Conservation (phyloP, 2,888 invertebrate genomes). For the Stegophylla sp. region DNA sequence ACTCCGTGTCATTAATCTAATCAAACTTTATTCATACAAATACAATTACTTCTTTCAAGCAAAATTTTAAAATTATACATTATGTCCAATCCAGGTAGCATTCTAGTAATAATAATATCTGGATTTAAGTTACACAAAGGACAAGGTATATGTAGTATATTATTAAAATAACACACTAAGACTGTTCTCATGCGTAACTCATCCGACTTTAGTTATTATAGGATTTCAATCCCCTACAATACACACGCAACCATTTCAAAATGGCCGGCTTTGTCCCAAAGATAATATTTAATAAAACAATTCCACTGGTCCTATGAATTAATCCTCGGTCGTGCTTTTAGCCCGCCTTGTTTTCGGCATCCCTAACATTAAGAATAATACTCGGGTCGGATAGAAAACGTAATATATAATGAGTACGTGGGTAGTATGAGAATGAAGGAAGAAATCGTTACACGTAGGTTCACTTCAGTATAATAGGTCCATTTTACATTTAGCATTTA, state of each 20-base stretch:
- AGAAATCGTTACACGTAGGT: not conserved
- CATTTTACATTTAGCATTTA: not conserved
- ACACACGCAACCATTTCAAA: conserved; percentile 2
- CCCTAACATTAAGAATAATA: conserved; percentile 27
- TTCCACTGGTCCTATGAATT: conserved; percentile 27
- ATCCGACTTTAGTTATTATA: conserved; percentile 24
- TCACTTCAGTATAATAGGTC: not conserved
- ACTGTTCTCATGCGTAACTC: conserved; percentile 18
- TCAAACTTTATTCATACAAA: too few relatives aligned
- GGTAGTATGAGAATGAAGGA: not conserved
- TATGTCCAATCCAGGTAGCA: not conserved
- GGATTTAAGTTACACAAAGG: not conserved
- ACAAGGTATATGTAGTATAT: not conserved
- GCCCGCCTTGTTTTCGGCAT: conserved; percentile 8
- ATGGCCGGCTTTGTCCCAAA: conserved; percentile 17
- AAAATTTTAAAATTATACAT: too few relatives aligned
- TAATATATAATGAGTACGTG: not conserved
- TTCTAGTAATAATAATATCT: not conserved
- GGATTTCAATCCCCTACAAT: not conserved
- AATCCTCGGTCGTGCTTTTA: conserved; percentile 25
- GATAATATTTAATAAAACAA: conserved; percentile 46
- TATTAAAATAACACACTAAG: conserved; percentile 4
- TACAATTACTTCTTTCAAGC: too few relatives aligned
- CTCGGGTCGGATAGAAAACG: conserved; percentile 13
- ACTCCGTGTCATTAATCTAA: too few relatives aligned